phyloP scores from a whole-genome alignment of 2,797 vertebrate genomes.

The Pipistrellus nathusii region DNA sequence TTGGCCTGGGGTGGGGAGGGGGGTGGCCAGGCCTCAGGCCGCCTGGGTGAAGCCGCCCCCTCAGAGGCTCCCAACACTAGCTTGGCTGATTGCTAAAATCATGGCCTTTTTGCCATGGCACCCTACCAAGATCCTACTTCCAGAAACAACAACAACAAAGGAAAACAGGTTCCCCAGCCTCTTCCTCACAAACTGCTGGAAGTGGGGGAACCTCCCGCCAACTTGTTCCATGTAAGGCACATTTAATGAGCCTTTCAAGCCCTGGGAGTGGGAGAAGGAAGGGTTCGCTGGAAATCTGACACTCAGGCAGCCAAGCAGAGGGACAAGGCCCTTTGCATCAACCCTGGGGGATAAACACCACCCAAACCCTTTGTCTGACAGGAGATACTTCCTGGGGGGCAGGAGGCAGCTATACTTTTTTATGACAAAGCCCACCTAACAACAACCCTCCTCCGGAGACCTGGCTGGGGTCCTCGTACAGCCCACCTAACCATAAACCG shows the following conservation, averaged over 20 bases:
- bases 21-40: neutral
- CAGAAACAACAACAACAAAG: slow-evolving; percentile 75
- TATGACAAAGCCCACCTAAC: slow-evolving; percentile 79
- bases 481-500: slow-evolving; percentile 81
- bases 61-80: neutral
- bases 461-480: slow-evolving; percentile 67
- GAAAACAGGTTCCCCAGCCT: slow-evolving; percentile 75
- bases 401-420: slow-evolving; percentile 70
- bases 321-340: slow-evolving; percentile 53
- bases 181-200: slow-evolving; percentile 69
- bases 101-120: slow-evolving; percentile 25
- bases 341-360: slow-evolving; percentile 75
- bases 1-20: neutral
- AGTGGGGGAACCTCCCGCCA: slow-evolving; percentile 61
- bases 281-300: slow-evolving; percentile 79
- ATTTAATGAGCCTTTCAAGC: slow-evolving; percentile 80
- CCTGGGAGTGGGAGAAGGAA: slow-evolving; percentile 69
- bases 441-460: slow-evolving; percentile 72
- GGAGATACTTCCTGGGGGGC: slow-evolving; percentile 74
- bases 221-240: slow-evolving; percentile 78
- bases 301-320: slow-evolving; percentile 68
- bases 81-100: slow-evolving; percentile 17
- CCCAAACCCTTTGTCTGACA: slow-evolving; percentile 77
- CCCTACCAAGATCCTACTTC: slow-evolving; percentile 54
- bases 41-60: neutral